phyloP scores from a whole-genome alignment of 2,113 vertebrate genomes.

The Erythrocercus mccallii region DNA sequence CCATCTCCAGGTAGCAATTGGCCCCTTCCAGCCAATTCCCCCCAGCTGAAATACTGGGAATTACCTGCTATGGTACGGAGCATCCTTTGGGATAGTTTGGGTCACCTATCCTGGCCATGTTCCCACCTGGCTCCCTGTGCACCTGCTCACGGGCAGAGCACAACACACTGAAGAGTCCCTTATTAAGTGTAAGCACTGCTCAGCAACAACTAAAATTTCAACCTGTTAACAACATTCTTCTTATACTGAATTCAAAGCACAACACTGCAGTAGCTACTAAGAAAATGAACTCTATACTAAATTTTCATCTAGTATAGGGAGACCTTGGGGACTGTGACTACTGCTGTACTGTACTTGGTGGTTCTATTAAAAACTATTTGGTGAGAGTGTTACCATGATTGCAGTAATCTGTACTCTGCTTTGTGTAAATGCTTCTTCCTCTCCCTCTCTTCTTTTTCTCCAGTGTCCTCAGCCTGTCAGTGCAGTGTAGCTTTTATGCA shows the following conservation, averaged over 20 bases:
- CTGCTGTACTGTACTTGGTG: background rate
- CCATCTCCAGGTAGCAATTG: background rate
- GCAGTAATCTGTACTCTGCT: background rate
- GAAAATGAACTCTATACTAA: background rate
- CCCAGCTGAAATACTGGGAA: background rate
- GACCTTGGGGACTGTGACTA: background rate
- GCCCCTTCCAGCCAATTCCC: background rate
- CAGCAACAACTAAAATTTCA: background rate
- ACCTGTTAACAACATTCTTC: background rate
- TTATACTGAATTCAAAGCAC: background rate
- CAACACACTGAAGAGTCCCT: background rate
- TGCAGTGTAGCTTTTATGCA: background rate
- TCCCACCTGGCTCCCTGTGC: background rate
- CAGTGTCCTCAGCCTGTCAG: background rate
- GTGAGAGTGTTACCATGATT: background rate
- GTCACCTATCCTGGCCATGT: no score
- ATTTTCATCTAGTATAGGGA: no score
- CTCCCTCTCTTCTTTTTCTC: background rate
- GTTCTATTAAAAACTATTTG: background rate
- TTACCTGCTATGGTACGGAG: background rate
- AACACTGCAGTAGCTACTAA: background rate
- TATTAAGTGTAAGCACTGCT: background rate
- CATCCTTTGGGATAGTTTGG: background rate
- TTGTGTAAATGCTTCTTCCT: background rate
- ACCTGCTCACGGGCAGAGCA: background rate